A percentile compares a stretch with the other conserved stretches of the same genome.
Conservation (phyloP, 1,140 invertebrate species). For the Drosophila rhopaloa region DNA sequence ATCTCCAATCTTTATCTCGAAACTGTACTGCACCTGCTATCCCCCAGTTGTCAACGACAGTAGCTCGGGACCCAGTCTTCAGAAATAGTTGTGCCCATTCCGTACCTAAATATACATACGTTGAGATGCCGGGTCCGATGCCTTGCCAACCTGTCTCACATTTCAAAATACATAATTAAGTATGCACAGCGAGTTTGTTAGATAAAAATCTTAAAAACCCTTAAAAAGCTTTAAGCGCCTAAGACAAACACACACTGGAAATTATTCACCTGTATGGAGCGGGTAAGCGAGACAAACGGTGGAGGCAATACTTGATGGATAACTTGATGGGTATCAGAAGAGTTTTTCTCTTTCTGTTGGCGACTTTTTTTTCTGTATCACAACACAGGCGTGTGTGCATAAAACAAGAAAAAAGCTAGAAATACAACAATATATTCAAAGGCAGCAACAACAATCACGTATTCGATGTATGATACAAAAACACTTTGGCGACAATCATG, state of each 20-base stretch:
- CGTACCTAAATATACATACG: slow-evolving; percentile 33
- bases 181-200: slow-evolving; percentile 83
- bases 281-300: slow-evolving; percentile 7
- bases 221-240: slow-evolving; percentile 83
- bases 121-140: slow-evolving; percentile 40
- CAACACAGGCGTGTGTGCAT: slow-evolving; percentile 20
- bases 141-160: slow-evolving; percentile 78
- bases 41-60: slow-evolving; percentile 74
- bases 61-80: slow-evolving; percentile 54
- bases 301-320: slow-evolving; percentile 81
- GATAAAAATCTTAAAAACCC: slow-evolving; percentile 83
- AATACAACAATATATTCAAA: slow-evolving; percentile 45
- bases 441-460: slow-evolving; percentile 63
- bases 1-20: slow-evolving; percentile 32
- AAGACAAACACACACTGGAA: slow-evolving; percentile 53
- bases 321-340: slow-evolving; percentile 79
- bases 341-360: slow-evolving; percentile 50
- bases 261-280: neutral
- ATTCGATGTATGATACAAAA: slow-evolving; percentile 79
- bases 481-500: slow-evolving; percentile 83
- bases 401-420: slow-evolving; percentile 49
- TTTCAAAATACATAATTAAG: slow-evolving; percentile 84
- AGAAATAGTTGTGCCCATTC: slow-evolving; percentile 33
- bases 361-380: slow-evolving; percentile 52
- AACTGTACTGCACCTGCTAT: slow-evolving; percentile 65